phyloP scores from a whole-genome alignment of 2,888 invertebrate species.

The Coecobrya sp. region DNA sequence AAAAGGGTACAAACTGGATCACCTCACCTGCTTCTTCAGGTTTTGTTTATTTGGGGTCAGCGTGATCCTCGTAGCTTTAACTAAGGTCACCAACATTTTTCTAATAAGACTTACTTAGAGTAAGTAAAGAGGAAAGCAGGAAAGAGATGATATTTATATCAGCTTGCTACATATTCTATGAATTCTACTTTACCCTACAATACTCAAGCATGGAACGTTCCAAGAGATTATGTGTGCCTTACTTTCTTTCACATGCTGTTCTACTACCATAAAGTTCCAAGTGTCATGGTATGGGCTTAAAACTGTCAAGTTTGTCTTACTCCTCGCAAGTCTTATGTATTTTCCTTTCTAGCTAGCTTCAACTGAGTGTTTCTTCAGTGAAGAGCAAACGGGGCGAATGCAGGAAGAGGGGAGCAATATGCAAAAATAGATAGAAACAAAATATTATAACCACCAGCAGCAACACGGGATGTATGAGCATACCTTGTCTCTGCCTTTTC shows the following conservation, averaged over 20 bases:
- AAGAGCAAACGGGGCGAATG: background rate
- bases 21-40: no score
- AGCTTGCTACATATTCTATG: background rate
- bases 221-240: constrained; percentile 64
- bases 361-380: background rate
- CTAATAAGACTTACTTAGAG: no score
- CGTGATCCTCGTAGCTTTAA: background rate
- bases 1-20: no score
- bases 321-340: constrained; percentile 69
- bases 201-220: constrained; percentile 9
- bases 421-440: constrained; percentile 24
- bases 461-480: background rate
- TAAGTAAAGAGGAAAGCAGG: background rate
- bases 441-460: background rate
- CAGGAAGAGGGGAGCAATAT: background rate
- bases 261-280: constrained; percentile 62
- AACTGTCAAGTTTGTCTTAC: constrained; percentile 81
- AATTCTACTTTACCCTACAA: constrained; percentile 6
- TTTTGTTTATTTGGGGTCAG: background rate
- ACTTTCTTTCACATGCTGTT: constrained; percentile 56
- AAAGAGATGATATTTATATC: background rate
- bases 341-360: background rate
- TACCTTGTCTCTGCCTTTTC: background rate
- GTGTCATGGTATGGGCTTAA: constrained; percentile 77
- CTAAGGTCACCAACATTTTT: no score